Evolutionary conservation across 2,888 invertebrate species (phyloP), one percentile per base, ranked within the genome.

Genomic region (Hirtodrosophila cameraria): DNA sequence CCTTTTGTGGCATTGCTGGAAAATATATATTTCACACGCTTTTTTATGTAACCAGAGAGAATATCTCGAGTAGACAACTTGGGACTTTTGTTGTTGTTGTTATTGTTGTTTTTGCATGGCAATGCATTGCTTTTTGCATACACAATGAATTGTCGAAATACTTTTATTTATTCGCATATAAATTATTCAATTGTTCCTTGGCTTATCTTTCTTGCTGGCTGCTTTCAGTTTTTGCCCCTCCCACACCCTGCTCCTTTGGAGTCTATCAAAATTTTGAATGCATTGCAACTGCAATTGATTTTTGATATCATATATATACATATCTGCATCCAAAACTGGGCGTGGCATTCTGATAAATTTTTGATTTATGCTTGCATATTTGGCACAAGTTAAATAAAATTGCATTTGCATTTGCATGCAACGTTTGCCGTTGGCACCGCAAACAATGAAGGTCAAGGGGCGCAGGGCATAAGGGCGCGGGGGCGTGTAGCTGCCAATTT

Each of bases 111-210:
- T n/a, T 42, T 50, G 27, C 33, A 31, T 57, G 55, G 18, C 9
- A 38, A 43, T 57, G 42, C 42, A 43, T 50, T 52, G 55, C 53
- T 66, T 66, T n/a, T 64, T 60, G 55, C 68, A 71, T 57, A 49
- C 55, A 45, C 60, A 63, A 73, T 60, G 63, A 71, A 78, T 64
- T 75, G 70, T 66, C 61, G 68, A 67, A 70, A 79, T 77, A 75
- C 75, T 83, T 79, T 83, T 83, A 83, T 83, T 83, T 83, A 83
- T 83, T 83, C 77, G 83, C 83, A 81, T 83, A 83, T 83, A 83
- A 83, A 83, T 83, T 82, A 77, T 82, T 81, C 81, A 79, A 83
- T 82, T 82, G 83, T 83, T 83, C 75, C 72, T 63, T 60, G 53
- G 54, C 63, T 59, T 66, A 73, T 82, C 75, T 80, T 68, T 74